phyloP scores from a whole-genome alignment of 2,888 invertebrate genomes.

The Nineta flava region DNA sequence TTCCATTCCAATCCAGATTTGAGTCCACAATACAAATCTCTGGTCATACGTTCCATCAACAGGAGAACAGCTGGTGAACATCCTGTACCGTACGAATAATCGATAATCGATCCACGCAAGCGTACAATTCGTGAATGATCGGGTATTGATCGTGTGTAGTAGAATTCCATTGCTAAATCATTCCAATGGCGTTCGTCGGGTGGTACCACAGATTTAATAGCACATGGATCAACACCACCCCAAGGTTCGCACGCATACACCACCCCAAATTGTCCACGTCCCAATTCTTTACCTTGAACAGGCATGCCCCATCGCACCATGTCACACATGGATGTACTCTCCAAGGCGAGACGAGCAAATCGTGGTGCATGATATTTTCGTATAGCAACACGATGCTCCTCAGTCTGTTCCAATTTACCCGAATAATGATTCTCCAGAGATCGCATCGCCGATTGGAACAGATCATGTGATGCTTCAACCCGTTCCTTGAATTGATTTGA shows the following conservation, averaged over 20 bases:
- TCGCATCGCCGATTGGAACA: constrained; percentile 55
- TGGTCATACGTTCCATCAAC: constrained; percentile 55
- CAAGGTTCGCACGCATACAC: constrained; percentile 68
- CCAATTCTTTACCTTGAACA: constrained; percentile 46
- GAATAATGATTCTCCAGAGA: constrained; percentile 54
- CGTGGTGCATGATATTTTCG: constrained; percentile 65
- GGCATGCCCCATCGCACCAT: constrained; percentile 57
- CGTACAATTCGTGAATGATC: constrained; percentile 64
- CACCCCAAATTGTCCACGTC: constrained; percentile 78
- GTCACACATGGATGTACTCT: constrained; percentile 71
- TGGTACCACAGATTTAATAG: constrained; percentile 76
- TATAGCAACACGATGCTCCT: constrained; percentile 59
- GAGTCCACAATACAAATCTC: constrained; percentile 67
- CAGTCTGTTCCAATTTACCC: constrained; percentile 59
- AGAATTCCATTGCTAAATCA: constrained; percentile 82
- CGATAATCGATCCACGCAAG: constrained; percentile 65
- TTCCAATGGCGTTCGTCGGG: constrained; percentile 81
- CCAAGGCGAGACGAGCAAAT: constrained; percentile 64
- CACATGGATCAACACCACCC: constrained; percentile 58
- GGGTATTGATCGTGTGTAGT: constrained; percentile 73
- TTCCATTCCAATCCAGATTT: constrained; percentile 48
- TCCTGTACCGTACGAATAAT: constrained; percentile 56
- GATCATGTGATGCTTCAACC: constrained; percentile 58
- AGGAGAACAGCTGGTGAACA: constrained; percentile 59
- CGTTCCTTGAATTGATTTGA: constrained; percentile 61